phyloP scores from a whole-genome alignment of 2,797 vertebrate species.

The Propithecus deckenii region DNA sequence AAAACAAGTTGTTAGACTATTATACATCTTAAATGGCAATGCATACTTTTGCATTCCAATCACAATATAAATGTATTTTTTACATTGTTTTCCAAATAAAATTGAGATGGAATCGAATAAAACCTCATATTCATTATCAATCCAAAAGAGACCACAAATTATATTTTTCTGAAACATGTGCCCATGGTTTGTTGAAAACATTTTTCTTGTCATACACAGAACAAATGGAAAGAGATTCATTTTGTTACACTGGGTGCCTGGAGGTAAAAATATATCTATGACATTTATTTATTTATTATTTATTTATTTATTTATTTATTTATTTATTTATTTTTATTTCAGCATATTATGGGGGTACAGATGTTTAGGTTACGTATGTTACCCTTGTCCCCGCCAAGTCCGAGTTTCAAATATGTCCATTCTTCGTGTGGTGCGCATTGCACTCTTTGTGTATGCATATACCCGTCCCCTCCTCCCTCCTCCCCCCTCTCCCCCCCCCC shows the following conservation, averaged over 20 bases:
- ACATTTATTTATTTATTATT: too few species aligned
- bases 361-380: too few species aligned
- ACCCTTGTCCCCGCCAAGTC: too few species aligned
- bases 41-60: conserved; percentile 34
- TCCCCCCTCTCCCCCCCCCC: too few species aligned
- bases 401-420: too few species aligned
- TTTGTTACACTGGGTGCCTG: conserved; percentile 48
- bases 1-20: conserved; percentile 38
- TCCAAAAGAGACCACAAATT: conserved; percentile 56
- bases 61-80: not conserved
- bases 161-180: conserved; percentile 22
- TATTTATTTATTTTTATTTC: too few species aligned
- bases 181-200: conserved; percentile 20
- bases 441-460: too few species aligned
- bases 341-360: too few species aligned
- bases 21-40: conserved; percentile 32
- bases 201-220: conserved; percentile 68
- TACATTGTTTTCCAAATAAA: conserved; percentile 58
- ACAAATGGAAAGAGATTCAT: conserved; percentile 71
- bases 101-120: not conserved
- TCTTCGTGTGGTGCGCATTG: too few species aligned
- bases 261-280: conserved; percentile 48
- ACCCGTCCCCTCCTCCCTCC: too few species aligned
- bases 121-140: not conserved
- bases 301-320: too few species aligned